A percentile compares a stretch with the other conserved stretches of the same genome.
Evolutionary conservation across 2,797 vertebrate species (phyloP).

Genomic region (Cynodonichthys magdalenae): DNA sequence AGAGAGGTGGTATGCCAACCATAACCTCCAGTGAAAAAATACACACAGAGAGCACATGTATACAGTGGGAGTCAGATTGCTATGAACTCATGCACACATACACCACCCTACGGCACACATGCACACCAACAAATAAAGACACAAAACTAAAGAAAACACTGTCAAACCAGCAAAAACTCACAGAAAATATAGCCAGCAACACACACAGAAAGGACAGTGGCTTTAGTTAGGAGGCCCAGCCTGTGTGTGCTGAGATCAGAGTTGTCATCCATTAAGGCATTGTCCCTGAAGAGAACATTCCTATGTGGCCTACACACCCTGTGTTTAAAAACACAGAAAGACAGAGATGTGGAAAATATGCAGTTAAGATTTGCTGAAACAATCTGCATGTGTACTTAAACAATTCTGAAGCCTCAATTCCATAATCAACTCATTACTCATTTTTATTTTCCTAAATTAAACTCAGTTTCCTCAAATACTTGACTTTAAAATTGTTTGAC

Average conservation of each 20-base stretch:
- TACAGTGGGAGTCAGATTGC: conserved; percentile 46
- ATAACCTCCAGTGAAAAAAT: conserved; percentile 8
- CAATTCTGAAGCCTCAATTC: conserved; percentile 32
- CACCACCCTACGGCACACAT: conserved; percentile 7
- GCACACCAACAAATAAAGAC: conserved; percentile 17
- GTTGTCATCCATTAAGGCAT: conserved; percentile 60
- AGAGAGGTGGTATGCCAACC: conserved; percentile 15
- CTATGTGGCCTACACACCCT: conserved; percentile 41
- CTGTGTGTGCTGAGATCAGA: conserved; percentile 49
- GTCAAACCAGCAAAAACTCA: conserved; percentile 15
- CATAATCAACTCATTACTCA: conserved; percentile 23
- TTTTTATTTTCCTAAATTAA: not conserved
- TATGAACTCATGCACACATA: conserved; percentile 9
- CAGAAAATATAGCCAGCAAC: not conserved
- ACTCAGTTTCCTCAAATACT: not conserved
- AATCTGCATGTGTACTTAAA: conserved; percentile 3
- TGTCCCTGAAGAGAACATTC: conserved; percentile 60
- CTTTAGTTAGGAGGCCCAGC: conserved; percentile 56
- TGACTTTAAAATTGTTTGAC: not conserved
- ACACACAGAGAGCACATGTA: conserved; percentile 26
- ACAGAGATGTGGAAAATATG: conserved; percentile 12
- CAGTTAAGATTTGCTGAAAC: conserved; percentile 1
- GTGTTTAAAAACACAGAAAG: conserved; percentile 32
- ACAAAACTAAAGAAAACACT: conserved; percentile 4
- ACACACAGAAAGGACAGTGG: conserved; percentile 57